A percentile compares a stretch with the other conserved stretches of the same genome.
These are phyloP conservation scores for Aphaenogaster ashmeadi DNA, from an alignment of 1,140 invertebrate species.

Conservation along the genomic window DNA sequence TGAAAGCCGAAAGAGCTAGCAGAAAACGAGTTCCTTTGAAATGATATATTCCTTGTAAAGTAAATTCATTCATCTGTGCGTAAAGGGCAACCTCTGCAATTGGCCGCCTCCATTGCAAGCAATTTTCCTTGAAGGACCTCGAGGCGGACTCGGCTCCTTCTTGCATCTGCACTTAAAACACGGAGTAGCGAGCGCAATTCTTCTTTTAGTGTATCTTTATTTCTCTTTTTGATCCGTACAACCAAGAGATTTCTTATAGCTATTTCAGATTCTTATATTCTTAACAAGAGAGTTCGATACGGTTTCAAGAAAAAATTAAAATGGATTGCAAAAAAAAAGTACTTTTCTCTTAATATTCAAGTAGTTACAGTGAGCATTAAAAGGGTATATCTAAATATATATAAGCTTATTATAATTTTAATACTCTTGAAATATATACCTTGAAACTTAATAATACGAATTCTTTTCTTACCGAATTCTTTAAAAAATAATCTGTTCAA, in stretches of 20 bases:
- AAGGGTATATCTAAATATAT: not conserved
- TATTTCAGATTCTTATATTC: constrained; percentile 36
- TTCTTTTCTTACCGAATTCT: not conserved
- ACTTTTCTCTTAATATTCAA: constrained; percentile 21
- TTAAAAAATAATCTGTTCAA: not conserved
- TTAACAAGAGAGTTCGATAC: constrained; percentile 28
- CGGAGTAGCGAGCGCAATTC: constrained; percentile 8
- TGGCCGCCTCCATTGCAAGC: constrained; percentile 45
- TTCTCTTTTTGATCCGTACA: constrained; percentile 15
- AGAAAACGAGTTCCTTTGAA: constrained; percentile 62
- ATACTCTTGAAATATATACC: not conserved
- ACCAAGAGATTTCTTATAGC: not conserved
- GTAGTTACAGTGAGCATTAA: not conserved
- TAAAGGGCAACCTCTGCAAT: constrained; percentile 58
- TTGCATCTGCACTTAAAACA: constrained; percentile 47
- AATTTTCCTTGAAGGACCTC: constrained; percentile 47
- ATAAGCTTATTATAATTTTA: not conserved
- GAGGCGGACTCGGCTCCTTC: not conserved
- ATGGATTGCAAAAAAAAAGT: not conserved
- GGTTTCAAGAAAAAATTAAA: constrained; percentile 15
- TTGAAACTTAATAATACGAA: not conserved
- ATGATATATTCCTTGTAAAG: constrained; percentile 52
- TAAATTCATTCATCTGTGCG: constrained; percentile 63
- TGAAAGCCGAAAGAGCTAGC: constrained; percentile 48
- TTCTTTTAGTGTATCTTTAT: constrained; percentile 13